Evolutionary conservation across 2,888 invertebrate genomes (phyloP).

Genomic region (Epiblema foenella): DNA sequence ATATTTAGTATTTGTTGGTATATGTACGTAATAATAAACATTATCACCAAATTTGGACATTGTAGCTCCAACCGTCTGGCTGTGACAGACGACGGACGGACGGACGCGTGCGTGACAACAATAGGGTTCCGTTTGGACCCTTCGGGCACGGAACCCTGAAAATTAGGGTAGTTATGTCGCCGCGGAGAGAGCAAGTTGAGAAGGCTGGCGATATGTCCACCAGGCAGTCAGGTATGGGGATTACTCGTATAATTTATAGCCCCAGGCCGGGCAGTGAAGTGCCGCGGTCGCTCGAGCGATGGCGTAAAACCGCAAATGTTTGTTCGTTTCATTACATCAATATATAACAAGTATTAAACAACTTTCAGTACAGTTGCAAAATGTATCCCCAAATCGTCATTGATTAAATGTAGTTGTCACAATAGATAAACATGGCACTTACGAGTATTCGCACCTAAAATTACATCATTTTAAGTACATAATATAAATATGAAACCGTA

Average conservation of each 20-base stretch:
- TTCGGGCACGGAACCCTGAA: too few species aligned
- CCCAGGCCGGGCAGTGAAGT: not conserved
- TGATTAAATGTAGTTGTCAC: constrained; percentile 10
- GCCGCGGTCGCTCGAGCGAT: constrained; percentile 1
- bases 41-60: too few species aligned
- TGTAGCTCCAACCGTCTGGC: too few species aligned
- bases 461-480: not conserved
- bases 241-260: not conserved
- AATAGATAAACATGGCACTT: constrained; percentile 1
- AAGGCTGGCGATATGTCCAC: too few species aligned
- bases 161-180: too few species aligned
- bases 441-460: not conserved
- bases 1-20: too few species aligned
- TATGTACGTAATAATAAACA: too few species aligned
- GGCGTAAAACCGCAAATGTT: constrained; percentile 14
- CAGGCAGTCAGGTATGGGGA: too few species aligned
- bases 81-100: too few species aligned
- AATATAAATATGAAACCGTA: not conserved
- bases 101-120: too few species aligned
- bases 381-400: constrained; percentile 20
- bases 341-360: constrained; percentile 29
- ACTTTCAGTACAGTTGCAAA: constrained; percentile 36
- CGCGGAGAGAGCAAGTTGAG: too few species aligned
- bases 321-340: constrained; percentile 28
- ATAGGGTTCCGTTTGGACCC: too few species aligned